A percentile compares a stretch with the other conserved stretches of the same genome.
These are phyloP conservation scores for Calameuta idolon DNA, from an alignment of 2,888 invertebrate genomes.

Conservation along the genomic window DNA sequence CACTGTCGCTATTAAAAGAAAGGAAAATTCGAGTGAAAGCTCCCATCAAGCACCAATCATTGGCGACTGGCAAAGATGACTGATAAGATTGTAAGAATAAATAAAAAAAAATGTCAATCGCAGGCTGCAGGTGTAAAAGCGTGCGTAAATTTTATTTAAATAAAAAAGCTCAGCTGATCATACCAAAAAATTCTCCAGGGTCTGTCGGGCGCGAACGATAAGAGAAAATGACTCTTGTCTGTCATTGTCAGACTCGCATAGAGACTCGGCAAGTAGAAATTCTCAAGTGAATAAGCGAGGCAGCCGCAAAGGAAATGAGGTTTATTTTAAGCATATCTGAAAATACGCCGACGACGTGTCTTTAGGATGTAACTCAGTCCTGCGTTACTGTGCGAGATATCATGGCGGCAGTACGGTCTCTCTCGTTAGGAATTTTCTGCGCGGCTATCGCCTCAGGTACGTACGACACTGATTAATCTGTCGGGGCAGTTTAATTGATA, in stretches of 20 bases:
- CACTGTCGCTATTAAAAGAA: neutral
- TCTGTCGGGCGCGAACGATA: neutral
- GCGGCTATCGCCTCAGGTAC: conserved; percentile 35
- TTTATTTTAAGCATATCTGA: conserved; percentile 56
- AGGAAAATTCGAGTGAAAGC: no score
- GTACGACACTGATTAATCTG: conserved; percentile 23
- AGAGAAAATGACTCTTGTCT: neutral
- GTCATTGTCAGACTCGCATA: neutral
- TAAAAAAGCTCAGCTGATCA: no score
- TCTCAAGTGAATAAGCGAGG: conserved; percentile 6
- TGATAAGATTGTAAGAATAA: no score
- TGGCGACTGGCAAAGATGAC: no score
- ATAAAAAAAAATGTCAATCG: no score
- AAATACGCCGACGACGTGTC: conserved; percentile 44
- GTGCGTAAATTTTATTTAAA: no score
- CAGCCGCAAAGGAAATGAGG: conserved; percentile 22
- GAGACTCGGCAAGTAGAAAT: neutral
- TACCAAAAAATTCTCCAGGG: no score
- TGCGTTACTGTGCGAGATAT: conserved; percentile 36
- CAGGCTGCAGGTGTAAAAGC: no score
- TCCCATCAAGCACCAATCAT: no score
- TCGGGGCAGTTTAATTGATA: neutral
- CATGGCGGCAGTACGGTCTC: conserved; percentile 38
- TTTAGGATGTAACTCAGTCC: conserved; percentile 37
- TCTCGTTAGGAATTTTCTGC: conserved; percentile 29